Evolutionary conservation across 2,797 vertebrate genomes (phyloP), one percentile per base, ranked within the genome.

Genomic region (Anniella stebbinsi): DNA sequence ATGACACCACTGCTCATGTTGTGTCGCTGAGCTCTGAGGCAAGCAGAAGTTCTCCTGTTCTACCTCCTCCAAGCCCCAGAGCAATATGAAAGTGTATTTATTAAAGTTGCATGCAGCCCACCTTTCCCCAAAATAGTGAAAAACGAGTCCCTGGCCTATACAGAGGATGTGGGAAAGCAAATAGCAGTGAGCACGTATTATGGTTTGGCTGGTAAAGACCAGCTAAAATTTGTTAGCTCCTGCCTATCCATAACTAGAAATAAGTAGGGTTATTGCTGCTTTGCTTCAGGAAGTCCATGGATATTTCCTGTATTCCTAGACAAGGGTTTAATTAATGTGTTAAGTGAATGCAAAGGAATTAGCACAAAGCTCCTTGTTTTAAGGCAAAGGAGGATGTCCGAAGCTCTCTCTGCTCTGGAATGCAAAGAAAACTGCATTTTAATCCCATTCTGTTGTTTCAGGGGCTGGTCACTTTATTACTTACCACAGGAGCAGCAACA

Each of bases 391-490:
- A 23, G 11, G 8, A 12, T 51, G 63, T 84, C 66, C 1, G 2
- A 63, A 60, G 28, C 6, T 57, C 51, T 45, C 4, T 76, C 12
- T 73, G 36, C 33, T 66, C 57, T 69, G 15, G 38, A 12, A n/a
- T 72, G 48, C 33, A 48, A 21, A 7, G 8, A 51, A 66, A 21
- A n/a, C 11, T 25, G 28, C 48, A 38, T 86, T 54, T 83, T 94
- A 91, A 94, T 28, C 76, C 87, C 45, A n/a, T 93, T 89, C 57
- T 82, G 93, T 66, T 92, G 21, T 95, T 96, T 9, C 94, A 98
- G 98, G 98, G 96, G 0, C 84, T 98, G 88, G 95, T 57, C n/a
- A 96, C 96, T 38, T 87, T 98, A 57, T 84, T 97, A 88, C 89
- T 97, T 2, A 91, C 92, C 0, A 90, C 96, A 0, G 97, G 97